These are phyloP conservation scores for Drosophila vallismaia DNA, from an alignment of 2,888 invertebrate species.

Conservation along the genomic window DNA sequence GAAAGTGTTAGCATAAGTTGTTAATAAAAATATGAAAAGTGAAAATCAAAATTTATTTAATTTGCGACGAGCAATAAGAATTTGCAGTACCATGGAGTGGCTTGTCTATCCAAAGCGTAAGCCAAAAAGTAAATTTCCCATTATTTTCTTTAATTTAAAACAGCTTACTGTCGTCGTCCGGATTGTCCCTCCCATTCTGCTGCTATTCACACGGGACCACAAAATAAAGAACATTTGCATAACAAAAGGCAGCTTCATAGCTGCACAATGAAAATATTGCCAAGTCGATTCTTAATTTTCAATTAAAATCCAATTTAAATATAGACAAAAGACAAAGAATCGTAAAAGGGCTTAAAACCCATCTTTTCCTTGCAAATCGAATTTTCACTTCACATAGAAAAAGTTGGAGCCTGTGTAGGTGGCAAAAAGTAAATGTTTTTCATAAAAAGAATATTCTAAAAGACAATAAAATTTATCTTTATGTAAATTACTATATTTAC, in stretches of 20 bases:
- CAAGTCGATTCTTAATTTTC: conserved; percentile 80
- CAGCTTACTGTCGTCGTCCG: conserved; percentile 32
- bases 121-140: conserved; percentile 78
- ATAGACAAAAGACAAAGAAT: conserved; percentile 61
- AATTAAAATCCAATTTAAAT: conserved; percentile 78
- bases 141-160: conserved; percentile 73
- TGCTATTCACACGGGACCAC: conserved; percentile 59
- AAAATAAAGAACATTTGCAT: conserved; percentile 66
- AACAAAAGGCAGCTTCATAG: conserved; percentile 67
- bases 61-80: conserved; percentile 64
- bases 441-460: neutral
- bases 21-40: conserved; percentile 33
- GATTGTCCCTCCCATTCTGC: conserved; percentile 4
- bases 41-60: conserved; percentile 48
- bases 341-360: conserved; percentile 39
- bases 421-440: neutral
- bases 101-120: conserved; percentile 56
- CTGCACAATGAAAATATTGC: conserved; percentile 76
- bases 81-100: conserved; percentile 36
- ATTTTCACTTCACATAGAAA: conserved; percentile 46
- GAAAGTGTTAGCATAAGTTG: conserved; percentile 53
- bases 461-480: neutral
- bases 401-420: conserved; percentile 3
- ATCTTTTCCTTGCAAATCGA: conserved; percentile 33
- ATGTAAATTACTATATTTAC: neutral